A percentile compares a stretch with the other conserved stretches of the same genome.
Conservation (phyloP, 2,113 vertebrate genomes). For the Hemicordylus capensis region DNA sequence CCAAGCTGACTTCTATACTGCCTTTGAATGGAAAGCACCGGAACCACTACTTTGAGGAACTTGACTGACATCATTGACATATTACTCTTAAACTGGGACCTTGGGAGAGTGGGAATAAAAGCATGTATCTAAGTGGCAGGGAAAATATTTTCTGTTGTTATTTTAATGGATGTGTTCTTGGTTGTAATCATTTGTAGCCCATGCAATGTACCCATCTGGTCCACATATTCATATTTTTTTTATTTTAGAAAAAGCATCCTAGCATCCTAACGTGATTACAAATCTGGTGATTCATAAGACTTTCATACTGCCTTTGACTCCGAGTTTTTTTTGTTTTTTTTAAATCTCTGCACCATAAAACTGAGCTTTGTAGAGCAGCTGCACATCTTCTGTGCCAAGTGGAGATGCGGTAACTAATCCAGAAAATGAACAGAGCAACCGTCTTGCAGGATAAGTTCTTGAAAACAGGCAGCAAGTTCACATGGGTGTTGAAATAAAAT, state of each 20-base stretch:
- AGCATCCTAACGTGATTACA: slow-evolving; percentile 1
- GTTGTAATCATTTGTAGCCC: not conserved
- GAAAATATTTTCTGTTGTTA: not conserved
- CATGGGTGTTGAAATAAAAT: slow-evolving; percentile 3
- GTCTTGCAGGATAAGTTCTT: slow-evolving; percentile 8
- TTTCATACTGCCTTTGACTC: slow-evolving; percentile 9
- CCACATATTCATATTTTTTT: not conserved
- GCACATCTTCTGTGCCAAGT: not conserved
- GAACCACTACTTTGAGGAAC: slow-evolving; percentile 28
- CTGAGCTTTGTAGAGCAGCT: slow-evolving; percentile 16
- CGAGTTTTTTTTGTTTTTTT: no score
- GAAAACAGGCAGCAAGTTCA: slow-evolving; percentile 27
- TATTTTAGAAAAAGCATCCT: rapidly evolving
- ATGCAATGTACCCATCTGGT: not conserved
- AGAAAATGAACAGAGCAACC: slow-evolving; percentile 2
- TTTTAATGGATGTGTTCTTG: not conserved
- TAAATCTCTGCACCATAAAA: slow-evolving; percentile 9
- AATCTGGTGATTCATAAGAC: not conserved
- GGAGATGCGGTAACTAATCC: slow-evolving; percentile 24
- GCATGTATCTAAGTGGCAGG: not conserved
- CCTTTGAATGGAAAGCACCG: not conserved
- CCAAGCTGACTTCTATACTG: not conserved
- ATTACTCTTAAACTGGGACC: not conserved
- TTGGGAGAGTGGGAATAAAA: not conserved
- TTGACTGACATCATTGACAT: not conserved